Conservation (phyloP, 2,888 invertebrate genomes). For the Drosophila cognata region DNA sequence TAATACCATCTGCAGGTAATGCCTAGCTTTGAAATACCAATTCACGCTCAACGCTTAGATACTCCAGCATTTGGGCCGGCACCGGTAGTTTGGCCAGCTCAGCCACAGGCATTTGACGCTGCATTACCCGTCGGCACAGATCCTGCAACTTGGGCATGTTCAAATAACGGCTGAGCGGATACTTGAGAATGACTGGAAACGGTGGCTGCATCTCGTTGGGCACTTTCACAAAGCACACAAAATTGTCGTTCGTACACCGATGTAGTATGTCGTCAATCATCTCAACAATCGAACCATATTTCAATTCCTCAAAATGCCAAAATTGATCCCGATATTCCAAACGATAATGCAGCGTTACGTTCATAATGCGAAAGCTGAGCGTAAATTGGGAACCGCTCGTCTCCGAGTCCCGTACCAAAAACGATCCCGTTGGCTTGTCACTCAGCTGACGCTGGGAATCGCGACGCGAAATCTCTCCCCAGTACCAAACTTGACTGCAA, state of each 20-base stretch:
- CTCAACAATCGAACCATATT: constrained; percentile 88
- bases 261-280: constrained; percentile 91
- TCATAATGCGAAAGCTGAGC: constrained; percentile 90
- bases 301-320: constrained; percentile 84
- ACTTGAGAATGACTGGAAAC: constrained; percentile 90
- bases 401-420: constrained; percentile 92
- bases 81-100: constrained; percentile 90
- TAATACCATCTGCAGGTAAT: constrained; percentile 50
- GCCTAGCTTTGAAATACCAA: constrained; percentile 82
- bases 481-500: constrained; percentile 89
- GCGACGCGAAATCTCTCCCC: constrained; percentile 91
- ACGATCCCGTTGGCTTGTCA: constrained; percentile 90
- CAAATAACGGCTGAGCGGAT: constrained; percentile 90
- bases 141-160: constrained; percentile 90
- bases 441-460: constrained; percentile 90
- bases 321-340: constrained; percentile 88
- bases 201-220: constrained; percentile 89
- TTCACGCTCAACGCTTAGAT: constrained; percentile 85
- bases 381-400: constrained; percentile 88
- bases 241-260: constrained; percentile 88
- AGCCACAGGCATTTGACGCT: constrained; percentile 87
- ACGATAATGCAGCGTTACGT: constrained; percentile 90
- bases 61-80: constrained; percentile 86
- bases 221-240: constrained; percentile 90
- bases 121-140: constrained; percentile 90